These are phyloP conservation scores for Ceramica pisi DNA, from an alignment of 2,888 invertebrate species.

Conservation along the genomic window DNA sequence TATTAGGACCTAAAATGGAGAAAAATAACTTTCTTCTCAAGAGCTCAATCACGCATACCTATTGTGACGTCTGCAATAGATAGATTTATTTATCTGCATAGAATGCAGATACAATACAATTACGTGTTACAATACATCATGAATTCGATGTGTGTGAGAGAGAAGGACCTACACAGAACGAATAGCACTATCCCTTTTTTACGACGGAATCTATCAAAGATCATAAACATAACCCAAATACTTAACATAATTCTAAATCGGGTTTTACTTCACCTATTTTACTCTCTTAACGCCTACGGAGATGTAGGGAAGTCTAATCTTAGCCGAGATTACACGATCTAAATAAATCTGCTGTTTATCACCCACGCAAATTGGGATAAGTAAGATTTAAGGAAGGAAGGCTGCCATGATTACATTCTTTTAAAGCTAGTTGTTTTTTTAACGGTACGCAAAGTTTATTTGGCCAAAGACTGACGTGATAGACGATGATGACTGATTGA, in stretches of 20 bases:
- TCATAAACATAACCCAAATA: background rate
- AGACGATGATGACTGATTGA: background rate
- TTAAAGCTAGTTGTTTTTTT: constrained; percentile 25
- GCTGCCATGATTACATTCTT: constrained; percentile 45
- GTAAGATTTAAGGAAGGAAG: constrained; percentile 53
- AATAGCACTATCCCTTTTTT: background rate
- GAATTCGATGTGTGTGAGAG: too few species aligned
- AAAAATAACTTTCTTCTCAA: background rate
- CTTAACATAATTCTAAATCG: constrained; percentile 11
- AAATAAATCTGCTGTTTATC: constrained; percentile 58
- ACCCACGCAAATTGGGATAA: constrained; percentile 56
- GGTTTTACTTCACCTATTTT: background rate
- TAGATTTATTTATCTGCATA: too few species aligned
- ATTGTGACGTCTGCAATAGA: too few species aligned
- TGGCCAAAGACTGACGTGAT: constrained; percentile 2
- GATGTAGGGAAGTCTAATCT: constrained; percentile 40
- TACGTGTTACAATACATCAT: too few species aligned
- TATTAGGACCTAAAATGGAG: background rate
- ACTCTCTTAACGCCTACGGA: constrained; percentile 9
- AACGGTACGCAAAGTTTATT: background rate
- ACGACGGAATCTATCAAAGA: background rate
- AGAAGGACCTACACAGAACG: too few species aligned
- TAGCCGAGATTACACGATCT: constrained; percentile 42
- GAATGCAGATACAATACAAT: too few species aligned
- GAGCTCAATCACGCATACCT: too few species aligned